These are phyloP conservation scores for Hydropsyche tenuis DNA, from an alignment of 1,140 invertebrate species.

Conservation along the genomic window DNA sequence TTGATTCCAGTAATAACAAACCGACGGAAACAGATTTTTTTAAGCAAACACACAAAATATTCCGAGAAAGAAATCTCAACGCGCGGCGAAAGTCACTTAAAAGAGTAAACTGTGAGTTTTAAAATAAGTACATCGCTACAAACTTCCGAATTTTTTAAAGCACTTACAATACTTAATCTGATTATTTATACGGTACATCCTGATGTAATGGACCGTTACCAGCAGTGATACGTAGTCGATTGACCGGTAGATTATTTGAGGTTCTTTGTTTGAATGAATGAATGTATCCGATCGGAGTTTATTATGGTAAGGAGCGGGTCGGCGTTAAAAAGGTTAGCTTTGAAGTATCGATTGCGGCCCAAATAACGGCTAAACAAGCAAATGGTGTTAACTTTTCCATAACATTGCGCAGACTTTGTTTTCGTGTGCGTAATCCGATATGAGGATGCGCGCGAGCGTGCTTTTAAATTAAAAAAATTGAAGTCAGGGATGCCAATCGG, in stretches of 20 bases:
- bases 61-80: not conserved
- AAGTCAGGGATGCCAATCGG: not conserved
- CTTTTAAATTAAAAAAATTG: not conserved
- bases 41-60: conserved; percentile 16
- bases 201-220: no score
- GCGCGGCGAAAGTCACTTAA: conserved; percentile 28
- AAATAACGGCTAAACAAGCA: conserved; percentile 47
- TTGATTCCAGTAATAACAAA: conserved; percentile 42
- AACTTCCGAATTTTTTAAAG: no score
- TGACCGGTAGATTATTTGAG: not conserved
- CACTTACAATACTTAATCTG: no score
- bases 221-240: no score
- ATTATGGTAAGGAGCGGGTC: conserved; percentile 31
- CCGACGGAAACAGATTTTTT: conserved; percentile 44
- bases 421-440: conserved; percentile 40
- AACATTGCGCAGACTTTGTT: conserved; percentile 47
- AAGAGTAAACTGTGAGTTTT: not conserved
- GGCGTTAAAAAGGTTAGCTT: conserved; percentile 37
- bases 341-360: conserved; percentile 47
- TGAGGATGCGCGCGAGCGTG: conserved; percentile 31
- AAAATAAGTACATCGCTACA: no score
- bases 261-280: not conserved
- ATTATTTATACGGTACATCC: no score
- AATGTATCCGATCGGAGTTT: conserved; percentile 23
- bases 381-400: conserved; percentile 46